phyloP scores from a whole-genome alignment of 2,113 vertebrate genomes.

The Orientallactaga bullata region DNA sequence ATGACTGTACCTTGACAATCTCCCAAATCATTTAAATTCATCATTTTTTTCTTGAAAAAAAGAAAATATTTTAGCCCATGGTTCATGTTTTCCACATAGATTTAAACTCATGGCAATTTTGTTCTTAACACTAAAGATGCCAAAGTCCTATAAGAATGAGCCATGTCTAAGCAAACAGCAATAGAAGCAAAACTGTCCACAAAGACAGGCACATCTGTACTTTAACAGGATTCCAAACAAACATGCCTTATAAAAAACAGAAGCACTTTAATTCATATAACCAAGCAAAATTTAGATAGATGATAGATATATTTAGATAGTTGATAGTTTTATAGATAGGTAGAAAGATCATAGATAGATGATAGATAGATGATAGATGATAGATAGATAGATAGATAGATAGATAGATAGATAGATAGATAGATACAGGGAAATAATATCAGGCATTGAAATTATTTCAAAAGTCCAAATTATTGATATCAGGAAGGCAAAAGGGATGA shows the following conservation, averaged over 20 bases:
- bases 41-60: background rate
- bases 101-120: conserved; percentile 26
- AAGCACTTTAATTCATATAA: conserved; percentile 22
- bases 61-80: background rate
- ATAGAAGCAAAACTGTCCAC: background rate
- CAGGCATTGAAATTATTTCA: conserved; percentile 17
- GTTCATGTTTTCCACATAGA: background rate
- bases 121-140: conserved; percentile 6
- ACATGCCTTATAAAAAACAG: background rate
- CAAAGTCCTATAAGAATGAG: conserved; percentile 32
- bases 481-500: conserved; percentile 25
- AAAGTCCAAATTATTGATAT: conserved; percentile 32
- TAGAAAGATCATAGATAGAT: no score
- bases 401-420: background rate
- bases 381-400: no score
- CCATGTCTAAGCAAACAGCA: background rate
- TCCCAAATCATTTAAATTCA: conserved; percentile 31
- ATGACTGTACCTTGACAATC: background rate
- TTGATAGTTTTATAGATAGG: no score
- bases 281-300: background rate
- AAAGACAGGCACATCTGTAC: background rate
- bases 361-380: background rate
- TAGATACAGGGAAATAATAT: conserved; percentile 17
- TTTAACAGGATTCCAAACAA: conserved; percentile 49
- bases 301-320: no score